Percentiles rank a stretch among this genome's conserved stretches.
Conservation (phyloP, 2,888 invertebrate genomes). For the Hylaea fasciaria region DNA sequence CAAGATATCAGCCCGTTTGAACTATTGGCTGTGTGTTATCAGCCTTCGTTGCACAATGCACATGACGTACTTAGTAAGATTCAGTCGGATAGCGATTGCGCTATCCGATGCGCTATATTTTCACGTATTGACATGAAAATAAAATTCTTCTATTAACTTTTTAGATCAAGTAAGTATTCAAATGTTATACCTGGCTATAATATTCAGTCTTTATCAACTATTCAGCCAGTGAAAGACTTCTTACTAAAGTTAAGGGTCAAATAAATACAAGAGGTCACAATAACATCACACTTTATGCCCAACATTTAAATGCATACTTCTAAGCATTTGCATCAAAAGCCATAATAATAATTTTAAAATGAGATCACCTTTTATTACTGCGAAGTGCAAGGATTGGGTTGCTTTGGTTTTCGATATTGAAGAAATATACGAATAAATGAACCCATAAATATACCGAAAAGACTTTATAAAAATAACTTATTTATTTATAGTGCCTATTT, state of each 20-base stretch:
- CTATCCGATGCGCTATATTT: no score
- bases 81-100: no score
- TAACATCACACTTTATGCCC: not conserved
- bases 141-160: no score
- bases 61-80: no score
- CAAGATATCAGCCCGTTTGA: conserved; percentile 18
- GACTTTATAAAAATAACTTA: conserved; percentile 1
- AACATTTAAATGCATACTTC: not conserved
- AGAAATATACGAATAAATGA: conserved; percentile 17
- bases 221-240: no score
- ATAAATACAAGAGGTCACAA: not conserved
- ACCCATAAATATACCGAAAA: conserved; percentile 17
- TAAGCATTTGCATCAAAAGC: conserved; percentile 24
- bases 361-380: conserved; percentile 40
- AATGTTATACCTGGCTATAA: no score
- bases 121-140: no score
- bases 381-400: conserved; percentile 31
- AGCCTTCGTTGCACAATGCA: not conserved
- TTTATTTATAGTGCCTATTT: not conserved
- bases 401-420: conserved; percentile 25
- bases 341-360: conserved; percentile 33
- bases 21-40: not conserved
- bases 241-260: not conserved
- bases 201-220: no score
- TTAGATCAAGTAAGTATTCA: no score